Percentiles rank a stretch among this genome's conserved stretches.
phyloP scores from a whole-genome alignment of 53 echinoderm and acorn worm genomes.

The Mesocentrotus franciscanus region DNA sequence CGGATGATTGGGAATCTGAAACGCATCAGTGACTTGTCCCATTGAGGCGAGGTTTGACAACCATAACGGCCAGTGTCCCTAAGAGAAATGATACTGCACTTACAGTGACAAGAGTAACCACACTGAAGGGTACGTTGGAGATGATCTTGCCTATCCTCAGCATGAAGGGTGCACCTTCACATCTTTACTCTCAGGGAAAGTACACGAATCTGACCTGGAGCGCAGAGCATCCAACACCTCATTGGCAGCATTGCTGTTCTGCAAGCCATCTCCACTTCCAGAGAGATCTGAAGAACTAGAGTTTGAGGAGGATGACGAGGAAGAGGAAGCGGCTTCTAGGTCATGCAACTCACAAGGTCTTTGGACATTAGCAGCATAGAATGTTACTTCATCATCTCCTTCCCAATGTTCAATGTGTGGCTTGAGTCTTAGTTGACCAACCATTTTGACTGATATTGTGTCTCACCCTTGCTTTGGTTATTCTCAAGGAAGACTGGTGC shows the following conservation, averaged over 20 bases:
- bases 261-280: conserved; percentile 31
- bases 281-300: conserved; percentile 59
- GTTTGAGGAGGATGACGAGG: conserved; percentile 5
- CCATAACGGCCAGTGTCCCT: conserved; percentile 72
- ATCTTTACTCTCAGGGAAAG: not conserved
- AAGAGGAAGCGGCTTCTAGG: not conserved
- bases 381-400: conserved; percentile 61
- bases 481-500: not conserved
- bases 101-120: conserved; percentile 66
- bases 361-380: conserved; percentile 54
- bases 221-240: conserved; percentile 36
- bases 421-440: conserved; percentile 55
- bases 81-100: conserved; percentile 66
- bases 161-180: conserved; percentile 73
- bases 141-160: conserved; percentile 71
- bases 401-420: conserved; percentile 53
- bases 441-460: conserved; percentile 1
- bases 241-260: conserved; percentile 42
- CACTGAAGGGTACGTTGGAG: conserved; percentile 72
- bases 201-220: not conserved
- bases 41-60: conserved; percentile 80
- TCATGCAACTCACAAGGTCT: conserved; percentile 21
- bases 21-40: conserved; percentile 94
- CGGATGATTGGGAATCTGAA: conserved; percentile 91
- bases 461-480: not conserved